Conservation (phyloP, 2,888 invertebrate genomes). For the Eurytoma californica region DNA sequence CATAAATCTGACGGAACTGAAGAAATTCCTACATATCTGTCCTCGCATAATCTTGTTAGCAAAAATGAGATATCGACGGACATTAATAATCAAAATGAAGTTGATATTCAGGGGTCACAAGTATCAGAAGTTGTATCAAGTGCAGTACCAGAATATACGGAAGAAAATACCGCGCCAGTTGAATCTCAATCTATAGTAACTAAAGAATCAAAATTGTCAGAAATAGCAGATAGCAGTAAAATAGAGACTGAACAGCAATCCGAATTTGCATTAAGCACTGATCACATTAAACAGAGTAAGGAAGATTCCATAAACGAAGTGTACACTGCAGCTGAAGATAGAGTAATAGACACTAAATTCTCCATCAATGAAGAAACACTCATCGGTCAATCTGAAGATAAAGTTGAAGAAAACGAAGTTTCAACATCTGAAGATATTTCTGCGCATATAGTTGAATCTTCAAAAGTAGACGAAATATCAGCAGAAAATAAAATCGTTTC, state of each 20-base stretch:
- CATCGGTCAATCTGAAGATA: not conserved
- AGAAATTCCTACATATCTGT: conserved; percentile 54
- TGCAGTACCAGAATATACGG: conserved; percentile 50
- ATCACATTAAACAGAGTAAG: no score
- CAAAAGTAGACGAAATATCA: not conserved
- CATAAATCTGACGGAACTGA: conserved; percentile 32
- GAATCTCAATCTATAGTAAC: conserved; percentile 30
- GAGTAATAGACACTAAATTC: no score
- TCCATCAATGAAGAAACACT: no score
- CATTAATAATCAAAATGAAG: conserved; percentile 56
- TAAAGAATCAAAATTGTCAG: conserved; percentile 36
- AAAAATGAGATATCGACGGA: not conserved
- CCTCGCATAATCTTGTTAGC: conserved; percentile 60
- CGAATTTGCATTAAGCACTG: conserved; percentile 14
- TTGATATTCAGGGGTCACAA: conserved; percentile 54
- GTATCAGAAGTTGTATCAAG: conserved; percentile 65
- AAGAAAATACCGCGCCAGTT: conserved; percentile 36
- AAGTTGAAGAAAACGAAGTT: conserved; percentile 18
- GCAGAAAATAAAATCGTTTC: conserved; percentile 30
- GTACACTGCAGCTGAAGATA: no score
- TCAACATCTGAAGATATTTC: not conserved
- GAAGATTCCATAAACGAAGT: no score
- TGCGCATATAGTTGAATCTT: not conserved
- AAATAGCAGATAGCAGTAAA: conserved; percentile 28
- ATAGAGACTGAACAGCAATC: conserved; percentile 26